These are phyloP conservation scores for Proterorhinus semilunaris DNA, from an alignment of 2,113 vertebrate species.

Conservation along the genomic window DNA sequence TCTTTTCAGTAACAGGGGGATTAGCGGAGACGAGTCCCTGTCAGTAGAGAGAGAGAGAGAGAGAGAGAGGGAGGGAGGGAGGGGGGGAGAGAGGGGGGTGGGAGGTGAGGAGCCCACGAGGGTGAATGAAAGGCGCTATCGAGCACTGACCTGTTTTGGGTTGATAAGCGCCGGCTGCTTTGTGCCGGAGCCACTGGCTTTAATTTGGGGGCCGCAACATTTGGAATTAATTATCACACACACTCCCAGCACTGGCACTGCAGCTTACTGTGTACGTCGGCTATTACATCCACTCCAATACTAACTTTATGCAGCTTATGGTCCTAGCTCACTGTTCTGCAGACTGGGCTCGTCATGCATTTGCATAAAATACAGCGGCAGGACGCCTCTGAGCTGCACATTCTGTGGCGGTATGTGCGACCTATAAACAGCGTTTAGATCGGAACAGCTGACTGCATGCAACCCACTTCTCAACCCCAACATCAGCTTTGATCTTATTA, in stretches of 20 bases:
- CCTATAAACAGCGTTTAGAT: constrained; percentile 11
- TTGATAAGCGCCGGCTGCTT: constrained; percentile 76
- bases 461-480: not conserved
- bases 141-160: constrained; percentile 80
- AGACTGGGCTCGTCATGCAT: constrained; percentile 37
- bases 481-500: no score
- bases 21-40: constrained; percentile 75
- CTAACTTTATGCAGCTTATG: constrained; percentile 63
- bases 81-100: constrained; percentile 28
- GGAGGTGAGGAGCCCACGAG: constrained; percentile 59
- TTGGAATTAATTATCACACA: constrained; percentile 79
- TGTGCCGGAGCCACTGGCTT: constrained; percentile 72
- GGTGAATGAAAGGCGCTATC: constrained; percentile 73
- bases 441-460: not conserved
- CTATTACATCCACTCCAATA: constrained; percentile 60
- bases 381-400: constrained; percentile 1
- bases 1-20: constrained; percentile 76
- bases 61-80: constrained; percentile 19
- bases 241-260: constrained; percentile 57
- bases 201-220: constrained; percentile 75
- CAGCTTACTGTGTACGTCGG: constrained; percentile 54
- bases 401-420: not conserved
- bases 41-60: constrained; percentile 62
- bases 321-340: constrained; percentile 48
- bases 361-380: constrained; percentile 39